Conservation (phyloP, 1,140 invertebrate genomes). For the Calosoma granatense region DNA sequence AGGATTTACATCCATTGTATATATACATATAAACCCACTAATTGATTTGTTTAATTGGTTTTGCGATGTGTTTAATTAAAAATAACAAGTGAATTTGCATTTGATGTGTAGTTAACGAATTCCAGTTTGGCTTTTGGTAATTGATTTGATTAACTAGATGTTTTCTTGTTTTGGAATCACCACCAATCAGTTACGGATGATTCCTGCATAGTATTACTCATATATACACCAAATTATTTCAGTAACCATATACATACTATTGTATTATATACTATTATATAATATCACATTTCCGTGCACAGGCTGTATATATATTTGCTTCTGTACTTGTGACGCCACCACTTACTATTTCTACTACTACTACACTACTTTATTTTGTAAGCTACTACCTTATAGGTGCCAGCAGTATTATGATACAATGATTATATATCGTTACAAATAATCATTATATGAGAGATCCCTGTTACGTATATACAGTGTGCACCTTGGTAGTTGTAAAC, state of each 20-base stretch:
- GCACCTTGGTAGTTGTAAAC: background rate
- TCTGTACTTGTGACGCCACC: background rate
- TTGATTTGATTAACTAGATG: too few species aligned
- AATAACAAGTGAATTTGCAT: background rate
- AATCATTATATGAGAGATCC: too few species aligned
- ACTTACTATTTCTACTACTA: background rate
- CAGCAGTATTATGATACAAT: too few species aligned
- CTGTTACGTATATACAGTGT: background rate
- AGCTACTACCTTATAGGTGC: too few species aligned
- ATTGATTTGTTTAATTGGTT: background rate
- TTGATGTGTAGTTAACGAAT: background rate
- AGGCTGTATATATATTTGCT: background rate
- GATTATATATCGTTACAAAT: too few species aligned
- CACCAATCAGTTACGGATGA: too few species aligned
- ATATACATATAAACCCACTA: background rate
- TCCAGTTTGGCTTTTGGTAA: background rate
- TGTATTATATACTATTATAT: too few species aligned
- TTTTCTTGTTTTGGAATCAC: too few species aligned
- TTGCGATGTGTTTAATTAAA: background rate
- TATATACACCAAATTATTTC: too few species aligned
- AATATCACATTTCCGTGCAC: background rate
- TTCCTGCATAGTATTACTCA: too few species aligned
- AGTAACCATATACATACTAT: too few species aligned
- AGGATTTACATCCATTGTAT: background rate
- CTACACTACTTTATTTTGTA: too few species aligned